Conservation (phyloP, 2,797 vertebrate species). For the Tragopan temminckii region DNA sequence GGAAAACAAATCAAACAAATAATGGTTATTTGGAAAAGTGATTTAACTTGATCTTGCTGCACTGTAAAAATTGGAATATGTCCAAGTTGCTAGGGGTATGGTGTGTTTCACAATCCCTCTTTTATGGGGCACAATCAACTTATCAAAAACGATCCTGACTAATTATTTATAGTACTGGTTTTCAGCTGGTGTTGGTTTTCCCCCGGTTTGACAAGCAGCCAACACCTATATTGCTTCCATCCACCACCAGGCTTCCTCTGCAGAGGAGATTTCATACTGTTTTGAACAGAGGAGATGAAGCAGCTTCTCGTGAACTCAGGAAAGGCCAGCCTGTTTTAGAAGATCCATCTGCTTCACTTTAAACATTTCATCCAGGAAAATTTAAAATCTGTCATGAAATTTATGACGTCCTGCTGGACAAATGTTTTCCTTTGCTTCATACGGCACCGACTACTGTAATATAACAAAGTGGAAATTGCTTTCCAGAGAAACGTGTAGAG, state of each 20-base stretch:
- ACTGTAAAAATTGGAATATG: slow-evolving; percentile 34
- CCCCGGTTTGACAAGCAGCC: slow-evolving; percentile 39
- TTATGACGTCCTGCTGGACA: slow-evolving; percentile 49
- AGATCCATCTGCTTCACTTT: slow-evolving; percentile 36
- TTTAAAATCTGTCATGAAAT: slow-evolving; percentile 66
- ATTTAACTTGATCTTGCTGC: slow-evolving; percentile 56
- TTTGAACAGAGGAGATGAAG: not conserved
- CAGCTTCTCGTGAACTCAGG: slow-evolving; percentile 15
- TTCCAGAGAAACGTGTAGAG: slow-evolving; percentile 40
- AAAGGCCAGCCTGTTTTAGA: slow-evolving; percentile 37
- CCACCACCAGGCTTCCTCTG: slow-evolving; percentile 27
- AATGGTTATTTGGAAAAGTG: slow-evolving; percentile 56
- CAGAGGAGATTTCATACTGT: slow-evolving; percentile 7
- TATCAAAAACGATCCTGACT: slow-evolving; percentile 55
- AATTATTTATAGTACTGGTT: slow-evolving; percentile 65
- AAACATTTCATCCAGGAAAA: slow-evolving; percentile 56
- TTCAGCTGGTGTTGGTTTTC: slow-evolving; percentile 63
- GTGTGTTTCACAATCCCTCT: slow-evolving; percentile 51
- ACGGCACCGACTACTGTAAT: slow-evolving; percentile 32
- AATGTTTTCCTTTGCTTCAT: slow-evolving; percentile 67
- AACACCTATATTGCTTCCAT: slow-evolving; percentile 50
- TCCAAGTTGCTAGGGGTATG: slow-evolving; percentile 18
- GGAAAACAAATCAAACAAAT: slow-evolving; percentile 68
- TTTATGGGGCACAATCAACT: slow-evolving; percentile 54
- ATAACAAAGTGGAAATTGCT: slow-evolving; percentile 55